Conservation (phyloP, 2,888 invertebrate genomes). For the Trachelus tabidus region DNA sequence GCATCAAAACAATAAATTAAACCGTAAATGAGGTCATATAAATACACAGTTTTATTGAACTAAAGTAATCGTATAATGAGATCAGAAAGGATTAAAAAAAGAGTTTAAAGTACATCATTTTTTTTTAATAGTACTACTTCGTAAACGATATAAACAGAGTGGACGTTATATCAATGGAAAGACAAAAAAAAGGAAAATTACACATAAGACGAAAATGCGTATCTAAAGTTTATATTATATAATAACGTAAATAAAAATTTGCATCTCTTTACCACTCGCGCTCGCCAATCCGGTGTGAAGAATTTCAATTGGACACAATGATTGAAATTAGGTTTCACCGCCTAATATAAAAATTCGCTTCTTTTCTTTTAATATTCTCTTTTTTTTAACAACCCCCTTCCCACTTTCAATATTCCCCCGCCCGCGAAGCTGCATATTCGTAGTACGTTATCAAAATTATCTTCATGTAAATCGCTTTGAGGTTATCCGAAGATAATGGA, state of each 20-base stretch:
- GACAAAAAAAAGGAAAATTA: slow-evolving; percentile 22
- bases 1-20: slow-evolving; percentile 25
- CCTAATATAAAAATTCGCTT: slow-evolving; percentile 30
- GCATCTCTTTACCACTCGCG: slow-evolving; percentile 6
- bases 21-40: slow-evolving; percentile 29
- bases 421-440: neutral
- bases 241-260: slow-evolving; percentile 16
- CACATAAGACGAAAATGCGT: slow-evolving; percentile 22
- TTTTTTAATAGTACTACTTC: slow-evolving; percentile 23
- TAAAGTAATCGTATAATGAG: slow-evolving; percentile 35
- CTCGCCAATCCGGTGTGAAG: slow-evolving; percentile 12
- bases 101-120: slow-evolving; percentile 24
- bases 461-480: neutral
- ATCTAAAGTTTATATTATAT: slow-evolving; percentile 23
- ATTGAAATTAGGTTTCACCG: slow-evolving; percentile 27
- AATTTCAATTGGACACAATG: slow-evolving; percentile 20
- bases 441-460: neutral
- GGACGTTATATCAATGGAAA: slow-evolving; percentile 21
- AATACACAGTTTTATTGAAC: slow-evolving; percentile 42
- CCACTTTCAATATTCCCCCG: slow-evolving; percentile 4
- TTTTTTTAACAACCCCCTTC: neutral
- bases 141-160: neutral
- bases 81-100: slow-evolving; percentile 32
- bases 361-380: neutral
- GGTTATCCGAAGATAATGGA: neutral